Conservation (phyloP, 2,113 vertebrate species). For the Chloebia gouldiae region DNA sequence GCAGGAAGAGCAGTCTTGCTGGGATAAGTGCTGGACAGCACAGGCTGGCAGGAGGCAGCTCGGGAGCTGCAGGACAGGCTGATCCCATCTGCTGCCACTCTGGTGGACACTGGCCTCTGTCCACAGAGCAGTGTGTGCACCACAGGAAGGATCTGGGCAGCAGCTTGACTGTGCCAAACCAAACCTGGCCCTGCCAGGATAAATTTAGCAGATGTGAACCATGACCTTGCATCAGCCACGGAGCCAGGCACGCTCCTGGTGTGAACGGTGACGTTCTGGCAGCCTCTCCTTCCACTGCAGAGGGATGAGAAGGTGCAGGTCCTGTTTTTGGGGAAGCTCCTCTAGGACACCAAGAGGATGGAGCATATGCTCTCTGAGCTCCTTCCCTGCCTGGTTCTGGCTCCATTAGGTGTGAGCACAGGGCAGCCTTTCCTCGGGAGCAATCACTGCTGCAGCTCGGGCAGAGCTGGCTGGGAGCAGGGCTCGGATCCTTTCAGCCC, state of each 20-base stretch:
- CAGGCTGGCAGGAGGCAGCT: background rate
- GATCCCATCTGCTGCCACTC: constrained; percentile 3
- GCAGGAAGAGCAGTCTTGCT: background rate
- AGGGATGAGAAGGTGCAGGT: background rate
- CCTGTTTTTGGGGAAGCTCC: background rate
- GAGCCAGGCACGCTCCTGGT: background rate
- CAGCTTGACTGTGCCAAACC: background rate
- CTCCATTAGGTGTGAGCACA: background rate
- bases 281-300: background rate
- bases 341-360: rapidly evolving
- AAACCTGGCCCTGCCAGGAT: background rate
- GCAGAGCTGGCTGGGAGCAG: background rate
- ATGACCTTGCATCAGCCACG: rapidly evolving
- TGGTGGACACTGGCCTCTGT: background rate
- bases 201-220: background rate
- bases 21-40: background rate
- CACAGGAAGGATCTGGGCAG: background rate
- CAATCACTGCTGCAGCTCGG: background rate
- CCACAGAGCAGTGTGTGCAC: background rate
- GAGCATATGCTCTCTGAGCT: background rate
- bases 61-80: background rate
- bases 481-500: background rate
- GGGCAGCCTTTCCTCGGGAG: background rate
- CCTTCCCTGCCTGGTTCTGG: background rate
- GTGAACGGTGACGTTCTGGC: background rate